Percentiles rank a stretch among this genome's conserved stretches.
phyloP scores from a whole-genome alignment of 2,888 invertebrate species.

The Ditula angustiorana region DNA sequence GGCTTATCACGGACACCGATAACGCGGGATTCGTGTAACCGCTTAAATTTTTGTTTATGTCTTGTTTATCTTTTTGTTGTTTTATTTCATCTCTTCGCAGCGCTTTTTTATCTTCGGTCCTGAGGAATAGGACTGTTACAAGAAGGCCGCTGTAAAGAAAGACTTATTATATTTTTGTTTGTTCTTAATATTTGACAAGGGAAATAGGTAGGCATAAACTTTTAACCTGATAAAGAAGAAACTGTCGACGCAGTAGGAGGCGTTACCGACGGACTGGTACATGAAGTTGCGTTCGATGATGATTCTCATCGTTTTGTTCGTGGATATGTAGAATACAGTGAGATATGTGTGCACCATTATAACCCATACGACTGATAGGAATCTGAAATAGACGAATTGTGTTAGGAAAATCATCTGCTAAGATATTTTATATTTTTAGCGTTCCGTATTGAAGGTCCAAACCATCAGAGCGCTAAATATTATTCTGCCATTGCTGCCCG shows the following conservation, averaged over 20 bases:
- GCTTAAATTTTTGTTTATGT: slow-evolving; percentile 76
- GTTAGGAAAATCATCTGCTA: background rate
- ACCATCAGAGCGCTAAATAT: background rate
- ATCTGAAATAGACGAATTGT: slow-evolving; percentile 63
- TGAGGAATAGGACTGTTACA: slow-evolving; percentile 89
- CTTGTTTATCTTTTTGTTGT: slow-evolving; percentile 57
- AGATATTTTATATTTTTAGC: background rate
- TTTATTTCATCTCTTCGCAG: slow-evolving; percentile 56
- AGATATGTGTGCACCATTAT: slow-evolving; percentile 94
- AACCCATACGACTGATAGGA: slow-evolving; percentile 92
- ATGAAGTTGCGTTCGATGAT: slow-evolving; percentile 91
- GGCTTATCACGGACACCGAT: slow-evolving; percentile 76
- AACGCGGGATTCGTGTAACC: slow-evolving; percentile 76
- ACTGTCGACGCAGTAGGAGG: slow-evolving; percentile 94
- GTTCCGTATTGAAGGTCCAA: background rate
- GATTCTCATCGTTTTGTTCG: slow-evolving; percentile 89
- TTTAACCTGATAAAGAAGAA: slow-evolving; percentile 93
- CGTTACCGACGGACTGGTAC: slow-evolving; percentile 94
- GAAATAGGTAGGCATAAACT: background rate
- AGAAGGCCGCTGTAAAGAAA: slow-evolving; percentile 87
- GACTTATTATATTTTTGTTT: background rate
- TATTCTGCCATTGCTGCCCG: background rate
- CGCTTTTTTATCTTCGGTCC: slow-evolving; percentile 85
- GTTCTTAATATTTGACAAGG: background rate
- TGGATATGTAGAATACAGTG: slow-evolving; percentile 91